Evolutionary conservation across 2,113 vertebrate species (phyloP).

Genomic region (Myotis davidii): DNA sequence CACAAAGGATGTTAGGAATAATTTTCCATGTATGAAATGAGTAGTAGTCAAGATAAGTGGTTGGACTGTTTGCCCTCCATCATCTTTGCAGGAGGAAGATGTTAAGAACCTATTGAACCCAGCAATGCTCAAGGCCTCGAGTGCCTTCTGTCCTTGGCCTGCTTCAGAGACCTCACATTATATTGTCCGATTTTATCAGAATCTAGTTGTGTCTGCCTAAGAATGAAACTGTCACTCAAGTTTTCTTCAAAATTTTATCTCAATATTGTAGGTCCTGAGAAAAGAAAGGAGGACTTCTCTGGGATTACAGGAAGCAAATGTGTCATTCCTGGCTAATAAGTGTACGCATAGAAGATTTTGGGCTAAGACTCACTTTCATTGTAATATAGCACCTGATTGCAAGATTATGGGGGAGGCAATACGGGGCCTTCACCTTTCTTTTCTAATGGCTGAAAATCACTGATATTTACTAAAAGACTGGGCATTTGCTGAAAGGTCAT

Average conservation of each 20-base stretch:
- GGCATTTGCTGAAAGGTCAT: not conserved
- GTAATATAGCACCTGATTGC: not conserved
- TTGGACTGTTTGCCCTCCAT: not conserved
- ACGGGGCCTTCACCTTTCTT: not conserved
- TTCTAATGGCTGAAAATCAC: not conserved
- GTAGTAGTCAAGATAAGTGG: not conserved
- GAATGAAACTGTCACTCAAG: not conserved
- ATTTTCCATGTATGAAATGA: not conserved
- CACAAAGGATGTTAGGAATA: not conserved
- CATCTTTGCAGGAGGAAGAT: not conserved
- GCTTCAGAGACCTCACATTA: not conserved
- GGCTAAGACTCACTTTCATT: not conserved
- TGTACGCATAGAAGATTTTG: not conserved
- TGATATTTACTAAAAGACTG: not conserved
- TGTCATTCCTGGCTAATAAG: not conserved
- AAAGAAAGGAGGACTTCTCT: not conserved
- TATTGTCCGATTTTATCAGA: not conserved
- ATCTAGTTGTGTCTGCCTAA: not conserved
- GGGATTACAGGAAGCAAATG: not conserved
- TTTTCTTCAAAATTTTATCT: constrained; percentile 19
- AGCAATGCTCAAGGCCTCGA: too few relatives aligned
- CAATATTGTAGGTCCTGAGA: not conserved
- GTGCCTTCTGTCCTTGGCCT: not conserved
- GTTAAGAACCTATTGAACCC: not conserved
- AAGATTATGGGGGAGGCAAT: not conserved